Base-by-base conservation (phyloP, 1,140 invertebrate genomes). In the Rhizoglyphus robini region DNA sequence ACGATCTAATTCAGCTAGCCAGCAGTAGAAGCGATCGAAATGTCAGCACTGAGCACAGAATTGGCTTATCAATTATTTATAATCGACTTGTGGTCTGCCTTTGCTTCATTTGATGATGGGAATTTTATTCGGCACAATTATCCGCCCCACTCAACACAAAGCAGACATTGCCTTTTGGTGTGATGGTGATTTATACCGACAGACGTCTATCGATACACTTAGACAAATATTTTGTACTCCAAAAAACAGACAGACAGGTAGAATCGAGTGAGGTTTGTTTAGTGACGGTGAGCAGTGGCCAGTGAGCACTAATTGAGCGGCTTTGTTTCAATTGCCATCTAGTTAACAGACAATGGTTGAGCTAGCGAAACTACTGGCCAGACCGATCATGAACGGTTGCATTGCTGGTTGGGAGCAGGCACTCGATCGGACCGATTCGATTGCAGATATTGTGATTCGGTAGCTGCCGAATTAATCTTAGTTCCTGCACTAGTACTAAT, bases 31-130 rank as follows among this genome's bases (percentile, higher is more conserved):
- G n/a, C n/a, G n/a, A n/a, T n/a, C n/a, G n/a, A n/a, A n/a, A n/a
- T n/a, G n/a, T n/a, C n/a, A n/a, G n/a, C n/a, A n/a, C n/a, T n/a
- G n/a, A n/a, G n/a, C n/a, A n/a, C 36, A 41, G 36, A 41, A 41
- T 41, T 41, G 36, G 36, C 36, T 54, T 32, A 54, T 54, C 51
- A 54, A 54, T 54, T 27, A 54, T 54, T 54, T 54, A 54, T 25
- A 27, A 54, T 32, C 51, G 15, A 32, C 15, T 5, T 32, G 23
- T 27, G 51, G 36, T 41, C 8, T 41, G 36, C 18, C 8, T 11
- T 18, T 41, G 18, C 18, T 41, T 41, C 36, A 41, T 41, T 8
- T 54, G 51, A 54, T 54, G 51, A 54, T 54, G 51, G 51, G 51
- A 54, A 54, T 23, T 41, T 41, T 18, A 41, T 41, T 8, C 18